Percentiles rank a stretch among this genome's conserved stretches.
These are phyloP conservation scores for Sitophilus oryzae DNA, from an alignment of 1,140 invertebrate genomes.

Conservation along the genomic window DNA sequence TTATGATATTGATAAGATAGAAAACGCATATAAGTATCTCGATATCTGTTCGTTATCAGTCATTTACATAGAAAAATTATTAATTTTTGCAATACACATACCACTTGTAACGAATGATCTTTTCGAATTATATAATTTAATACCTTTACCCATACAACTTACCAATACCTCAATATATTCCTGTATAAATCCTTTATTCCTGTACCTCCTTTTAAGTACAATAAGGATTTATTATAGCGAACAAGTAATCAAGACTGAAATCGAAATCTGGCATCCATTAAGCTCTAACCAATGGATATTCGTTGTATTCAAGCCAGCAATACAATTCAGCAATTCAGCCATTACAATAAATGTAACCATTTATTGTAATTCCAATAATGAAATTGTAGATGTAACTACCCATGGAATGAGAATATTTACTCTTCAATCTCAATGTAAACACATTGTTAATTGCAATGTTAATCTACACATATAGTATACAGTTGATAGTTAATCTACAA, in stretches of 20 bases:
- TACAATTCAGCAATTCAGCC: too few relatives aligned
- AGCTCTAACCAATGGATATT: conserved; percentile 9
- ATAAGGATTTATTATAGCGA: conserved; percentile 8
- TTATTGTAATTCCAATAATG: not conserved
- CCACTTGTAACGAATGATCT: not conserved
- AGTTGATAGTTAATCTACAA: conserved; percentile 15
- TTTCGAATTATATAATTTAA: conserved; percentile 8
- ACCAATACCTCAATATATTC: conserved; percentile 2
- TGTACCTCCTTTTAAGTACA: conserved; percentile 10
- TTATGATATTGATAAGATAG: conserved; percentile 2
- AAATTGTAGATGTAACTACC: not conserved
- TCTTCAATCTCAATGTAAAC: conserved; percentile 12
- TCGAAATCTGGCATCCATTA: conserved; percentile 11
- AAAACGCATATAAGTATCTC: conserved; percentile 7
- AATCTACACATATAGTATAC: too few relatives aligned
- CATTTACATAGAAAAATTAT: too few relatives aligned
- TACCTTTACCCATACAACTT: not conserved
- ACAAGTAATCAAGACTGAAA: not conserved
- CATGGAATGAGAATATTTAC: conserved; percentile 9
- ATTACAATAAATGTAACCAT: too few relatives aligned
- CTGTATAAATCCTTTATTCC: conserved; percentile 10
- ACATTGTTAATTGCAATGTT: too few relatives aligned
- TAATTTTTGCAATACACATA: conserved; percentile 8
- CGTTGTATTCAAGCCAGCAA: not conserved
- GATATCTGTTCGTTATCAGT: conserved; percentile 5